A percentile compares a stretch with the other conserved stretches of the same genome.
Evolutionary conservation across 2,113 vertebrate species (phyloP).

Genomic region (Atherinomorus stipes): DNA sequence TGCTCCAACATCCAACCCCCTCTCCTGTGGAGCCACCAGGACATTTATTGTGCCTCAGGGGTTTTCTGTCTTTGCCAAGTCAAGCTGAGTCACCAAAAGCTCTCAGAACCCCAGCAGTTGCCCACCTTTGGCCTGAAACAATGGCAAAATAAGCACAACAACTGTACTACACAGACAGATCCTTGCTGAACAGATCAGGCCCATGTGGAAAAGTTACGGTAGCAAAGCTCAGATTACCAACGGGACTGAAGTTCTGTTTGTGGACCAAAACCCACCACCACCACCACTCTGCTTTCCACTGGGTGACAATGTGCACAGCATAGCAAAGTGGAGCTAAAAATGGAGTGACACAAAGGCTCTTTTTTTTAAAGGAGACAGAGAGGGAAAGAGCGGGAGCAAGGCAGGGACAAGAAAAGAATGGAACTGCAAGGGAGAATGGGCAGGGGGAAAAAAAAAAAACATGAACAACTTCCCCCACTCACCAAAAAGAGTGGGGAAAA

Average conservation of each 20-base stretch:
- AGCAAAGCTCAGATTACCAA: constrained; percentile 56
- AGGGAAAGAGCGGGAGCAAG: constrained; percentile 52
- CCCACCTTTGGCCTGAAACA: constrained; percentile 62
- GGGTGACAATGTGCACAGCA: constrained; percentile 72
- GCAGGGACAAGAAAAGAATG: constrained; percentile 61
- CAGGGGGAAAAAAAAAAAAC: constrained; percentile 43
- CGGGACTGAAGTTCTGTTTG: constrained; percentile 26
- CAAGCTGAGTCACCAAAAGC: constrained; percentile 55
- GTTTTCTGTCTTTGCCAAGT: constrained; percentile 47
- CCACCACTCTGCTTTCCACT: constrained; percentile 47
- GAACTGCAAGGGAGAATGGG: constrained; percentile 52
- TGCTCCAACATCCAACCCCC: constrained; percentile 17
- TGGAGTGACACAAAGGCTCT: constrained; percentile 64
- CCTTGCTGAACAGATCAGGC: constrained; percentile 32
- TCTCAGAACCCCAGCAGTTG: constrained; percentile 28
- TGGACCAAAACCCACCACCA: constrained; percentile 38
- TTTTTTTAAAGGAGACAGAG: constrained; percentile 51
- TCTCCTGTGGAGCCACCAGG: constrained; percentile 23
- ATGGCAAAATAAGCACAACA: constrained; percentile 41
- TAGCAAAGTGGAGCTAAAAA: constrained; percentile 74
- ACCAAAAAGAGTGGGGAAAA: constrained; percentile 20
- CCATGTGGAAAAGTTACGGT: constrained; percentile 45
- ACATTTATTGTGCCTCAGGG: constrained; percentile 35
- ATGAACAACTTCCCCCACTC: constrained; percentile 49
- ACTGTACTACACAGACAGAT: constrained; percentile 46